Evolutionary conservation across 2,888 invertebrate genomes (phyloP).

Genomic region (Prionchulus punctatus): DNA sequence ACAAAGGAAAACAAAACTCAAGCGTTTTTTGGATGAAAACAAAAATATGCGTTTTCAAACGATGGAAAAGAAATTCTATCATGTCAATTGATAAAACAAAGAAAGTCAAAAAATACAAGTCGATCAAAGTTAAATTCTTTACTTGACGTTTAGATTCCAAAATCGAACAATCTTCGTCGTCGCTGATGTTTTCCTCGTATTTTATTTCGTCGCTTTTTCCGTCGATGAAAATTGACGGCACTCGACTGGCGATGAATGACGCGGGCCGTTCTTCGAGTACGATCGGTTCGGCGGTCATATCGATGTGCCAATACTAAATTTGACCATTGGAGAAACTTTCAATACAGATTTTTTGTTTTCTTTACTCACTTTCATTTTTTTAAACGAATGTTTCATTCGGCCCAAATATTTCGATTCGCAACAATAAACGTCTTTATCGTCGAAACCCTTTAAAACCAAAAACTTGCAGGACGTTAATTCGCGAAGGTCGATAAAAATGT

Average conservation of each 20-base stretch:
- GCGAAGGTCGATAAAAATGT: no score
- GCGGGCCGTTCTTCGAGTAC: constrained; percentile 52
- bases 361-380: constrained; percentile 53
- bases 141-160: neutral
- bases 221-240: constrained; percentile 81
- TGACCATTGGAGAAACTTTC: neutral
- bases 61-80: no score
- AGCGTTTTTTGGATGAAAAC: no score
- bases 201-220: neutral
- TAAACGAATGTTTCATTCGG: constrained; percentile 59
- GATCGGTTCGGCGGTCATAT: constrained; percentile 39
- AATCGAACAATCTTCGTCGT: constrained; percentile 1
- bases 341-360: neutral
- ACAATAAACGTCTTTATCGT: constrained; percentile 83
- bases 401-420: constrained; percentile 88
- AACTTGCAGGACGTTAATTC: no score
- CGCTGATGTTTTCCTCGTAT: neutral
- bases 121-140: no score
- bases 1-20: no score
- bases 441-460: constrained; percentile 45
- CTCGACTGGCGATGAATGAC: constrained; percentile 62
- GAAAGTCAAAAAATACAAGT: no score
- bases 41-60: no score
- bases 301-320: constrained; percentile 22
- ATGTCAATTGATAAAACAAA: no score